Conservation (phyloP, 2,797 vertebrate species). For the Pipistrellus nathusii region DNA sequence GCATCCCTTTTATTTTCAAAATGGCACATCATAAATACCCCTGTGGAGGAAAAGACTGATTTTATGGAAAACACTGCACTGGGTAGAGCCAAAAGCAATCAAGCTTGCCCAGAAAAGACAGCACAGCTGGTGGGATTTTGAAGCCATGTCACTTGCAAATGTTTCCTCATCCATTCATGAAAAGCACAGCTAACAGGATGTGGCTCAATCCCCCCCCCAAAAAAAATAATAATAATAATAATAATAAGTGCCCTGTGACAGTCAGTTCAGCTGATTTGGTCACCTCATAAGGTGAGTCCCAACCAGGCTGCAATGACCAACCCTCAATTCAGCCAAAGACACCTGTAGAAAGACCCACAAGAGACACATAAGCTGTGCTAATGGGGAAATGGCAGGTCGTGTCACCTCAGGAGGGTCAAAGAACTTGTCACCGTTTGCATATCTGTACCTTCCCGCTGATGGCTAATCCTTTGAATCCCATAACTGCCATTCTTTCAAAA, state of each 20-base stretch:
- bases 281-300: not conserved
- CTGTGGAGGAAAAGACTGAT: constrained; percentile 67
- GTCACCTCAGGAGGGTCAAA: not conserved
- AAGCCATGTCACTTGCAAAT: constrained; percentile 64
- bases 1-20: constrained; percentile 80
- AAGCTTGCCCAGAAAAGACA: constrained; percentile 70
- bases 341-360: not conserved
- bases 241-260: not conserved
- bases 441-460: not conserved
- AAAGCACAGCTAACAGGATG: constrained; percentile 39
- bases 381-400: not conserved
- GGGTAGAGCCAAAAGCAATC: constrained; percentile 77
- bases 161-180: constrained; percentile 63
- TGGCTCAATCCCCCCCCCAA: not conserved
- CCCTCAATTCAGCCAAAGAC: not conserved
- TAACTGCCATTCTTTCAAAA: constrained; percentile 21
- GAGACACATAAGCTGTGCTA: not conserved
- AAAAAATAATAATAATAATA: no score
- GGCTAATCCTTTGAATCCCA: not conserved
- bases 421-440: not conserved
- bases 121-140: constrained; percentile 69
- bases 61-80: constrained; percentile 74
- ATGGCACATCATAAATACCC: constrained; percentile 83
- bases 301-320: not conserved
- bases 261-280: not conserved